These are phyloP conservation scores for Biston betularia DNA, from an alignment of 2,888 invertebrate genomes.

Conservation along the genomic window DNA sequence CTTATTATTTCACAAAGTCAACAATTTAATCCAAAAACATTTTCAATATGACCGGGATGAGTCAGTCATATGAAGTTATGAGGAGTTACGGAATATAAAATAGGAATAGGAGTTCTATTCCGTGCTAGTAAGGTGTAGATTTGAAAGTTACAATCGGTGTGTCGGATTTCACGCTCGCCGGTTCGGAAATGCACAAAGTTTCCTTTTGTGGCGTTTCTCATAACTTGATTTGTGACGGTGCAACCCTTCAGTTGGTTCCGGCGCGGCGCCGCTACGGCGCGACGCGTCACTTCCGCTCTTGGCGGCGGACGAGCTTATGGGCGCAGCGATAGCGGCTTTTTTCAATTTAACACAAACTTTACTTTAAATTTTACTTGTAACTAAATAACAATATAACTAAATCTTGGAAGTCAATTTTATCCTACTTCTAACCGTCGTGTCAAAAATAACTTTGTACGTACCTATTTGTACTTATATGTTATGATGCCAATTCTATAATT, in stretches of 20 bases:
- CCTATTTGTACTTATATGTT: no score
- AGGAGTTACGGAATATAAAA: slow-evolving; percentile 9
- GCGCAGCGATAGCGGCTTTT: slow-evolving; percentile 42
- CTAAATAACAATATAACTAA: no score
- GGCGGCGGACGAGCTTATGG: slow-evolving; percentile 29
- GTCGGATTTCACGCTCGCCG: slow-evolving; percentile 81
- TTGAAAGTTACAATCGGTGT: slow-evolving; percentile 50
- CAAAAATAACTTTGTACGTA: no score
- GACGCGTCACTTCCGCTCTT: slow-evolving; percentile 76
- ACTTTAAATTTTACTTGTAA: no score
- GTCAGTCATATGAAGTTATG: slow-evolving; percentile 61
- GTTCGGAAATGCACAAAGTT: slow-evolving; percentile 85
- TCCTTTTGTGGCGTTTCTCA: slow-evolving; percentile 85
- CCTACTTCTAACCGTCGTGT: no score
- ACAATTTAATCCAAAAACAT: slow-evolving; percentile 60
- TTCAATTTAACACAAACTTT: background rate
- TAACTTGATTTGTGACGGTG: slow-evolving; percentile 85
- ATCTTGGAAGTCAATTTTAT: no score
- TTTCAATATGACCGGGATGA: slow-evolving; percentile 61
- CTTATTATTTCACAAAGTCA: slow-evolving; percentile 48
- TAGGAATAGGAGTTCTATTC: slow-evolving; percentile 49
- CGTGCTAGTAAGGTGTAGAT: slow-evolving; percentile 57
- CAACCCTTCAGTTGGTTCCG: slow-evolving; percentile 83
- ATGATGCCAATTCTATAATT: no score
- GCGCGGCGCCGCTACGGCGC: slow-evolving; percentile 81